Conservation (phyloP, 2,888 invertebrate genomes). For the Drosophila multiciliata region DNA sequence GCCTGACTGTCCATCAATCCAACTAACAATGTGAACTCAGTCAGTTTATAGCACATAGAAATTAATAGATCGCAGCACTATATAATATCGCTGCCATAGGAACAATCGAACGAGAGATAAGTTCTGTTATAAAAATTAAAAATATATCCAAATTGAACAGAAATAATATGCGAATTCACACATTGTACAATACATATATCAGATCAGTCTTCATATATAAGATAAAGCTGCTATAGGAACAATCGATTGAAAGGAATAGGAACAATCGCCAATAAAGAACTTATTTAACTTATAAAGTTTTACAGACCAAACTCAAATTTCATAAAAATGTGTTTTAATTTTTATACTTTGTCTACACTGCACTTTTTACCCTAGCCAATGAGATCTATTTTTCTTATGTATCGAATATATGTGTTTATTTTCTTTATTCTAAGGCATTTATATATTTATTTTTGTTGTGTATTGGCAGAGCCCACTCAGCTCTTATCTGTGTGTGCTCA, state of each 20-base stretch:
- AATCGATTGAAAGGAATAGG: background rate
- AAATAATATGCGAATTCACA: too few species aligned
- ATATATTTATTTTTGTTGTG: background rate
- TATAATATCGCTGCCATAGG: background rate
- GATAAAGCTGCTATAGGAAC: background rate
- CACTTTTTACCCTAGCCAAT: background rate
- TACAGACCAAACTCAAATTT: background rate
- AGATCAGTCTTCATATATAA: background rate
- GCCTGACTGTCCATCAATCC: background rate
- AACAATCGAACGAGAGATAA: too few species aligned
- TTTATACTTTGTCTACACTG: background rate
- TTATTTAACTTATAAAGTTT: background rate
- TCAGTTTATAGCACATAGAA: background rate
- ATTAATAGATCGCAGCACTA: background rate
- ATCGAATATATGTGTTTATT: background rate
- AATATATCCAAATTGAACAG: background rate
- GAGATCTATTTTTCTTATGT: background rate
- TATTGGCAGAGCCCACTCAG: background rate
- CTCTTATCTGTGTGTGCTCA: conserved; percentile 25
- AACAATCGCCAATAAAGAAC: background rate
- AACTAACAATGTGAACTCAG: background rate
- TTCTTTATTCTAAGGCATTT: background rate
- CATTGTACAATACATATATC: too few species aligned
- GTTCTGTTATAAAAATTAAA: background rate
- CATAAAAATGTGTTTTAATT: background rate